Conservation (phyloP, 2,113 vertebrate species). For the Coturnix japonica region DNA sequence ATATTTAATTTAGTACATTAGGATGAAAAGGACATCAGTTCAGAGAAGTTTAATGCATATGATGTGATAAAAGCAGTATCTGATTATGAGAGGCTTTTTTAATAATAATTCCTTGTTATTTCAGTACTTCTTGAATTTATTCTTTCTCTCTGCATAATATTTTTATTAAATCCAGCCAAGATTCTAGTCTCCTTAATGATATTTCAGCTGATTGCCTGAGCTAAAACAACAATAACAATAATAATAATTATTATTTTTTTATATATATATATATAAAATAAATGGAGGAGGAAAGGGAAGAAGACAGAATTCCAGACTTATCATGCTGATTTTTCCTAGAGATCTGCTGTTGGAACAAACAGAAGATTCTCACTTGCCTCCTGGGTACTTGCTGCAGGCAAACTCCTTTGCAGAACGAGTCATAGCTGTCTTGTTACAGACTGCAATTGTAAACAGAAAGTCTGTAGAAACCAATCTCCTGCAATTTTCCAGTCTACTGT, state of each 20-base stretch:
- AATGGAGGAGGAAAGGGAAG: not conserved
- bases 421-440: constrained; percentile 62
- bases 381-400: not conserved
- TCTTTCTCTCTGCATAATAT: constrained; percentile 46
- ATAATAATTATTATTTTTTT: too few species aligned
- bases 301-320: constrained; percentile 17
- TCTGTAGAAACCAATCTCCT: constrained; percentile 75
- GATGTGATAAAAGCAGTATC: constrained; percentile 80
- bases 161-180: constrained; percentile 61
- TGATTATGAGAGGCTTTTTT: constrained; percentile 73
- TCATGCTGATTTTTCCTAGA: not conserved
- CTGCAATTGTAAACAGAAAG: constrained; percentile 62
- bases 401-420: constrained; percentile 37
- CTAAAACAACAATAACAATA: not conserved
- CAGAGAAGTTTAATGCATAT: constrained; percentile 80
- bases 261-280: not conserved
- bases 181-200: constrained; percentile 32
- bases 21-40: constrained; percentile 84
- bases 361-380: rapidly evolving
- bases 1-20: constrained; percentile 87
- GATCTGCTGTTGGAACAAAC: constrained; percentile 17
- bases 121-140: constrained; percentile 66
- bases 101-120: constrained; percentile 76
- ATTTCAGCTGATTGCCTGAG: not conserved
- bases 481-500: constrained; percentile 82